Base-by-base conservation (phyloP, 2,888 invertebrate species). In the Apodemia zela region DNA sequence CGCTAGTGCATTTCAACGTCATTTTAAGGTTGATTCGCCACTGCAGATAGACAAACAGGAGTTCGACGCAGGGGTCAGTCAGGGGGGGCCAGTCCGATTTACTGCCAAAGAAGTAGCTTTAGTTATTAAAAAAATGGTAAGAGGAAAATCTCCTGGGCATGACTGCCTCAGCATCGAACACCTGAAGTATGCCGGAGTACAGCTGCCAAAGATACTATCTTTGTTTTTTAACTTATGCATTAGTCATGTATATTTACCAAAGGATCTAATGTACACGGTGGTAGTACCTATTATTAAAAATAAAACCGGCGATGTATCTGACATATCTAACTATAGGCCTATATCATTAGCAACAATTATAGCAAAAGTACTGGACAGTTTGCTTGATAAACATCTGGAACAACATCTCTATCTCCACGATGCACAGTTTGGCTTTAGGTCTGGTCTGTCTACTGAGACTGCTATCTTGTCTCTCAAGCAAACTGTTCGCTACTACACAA, bases 201-300 rank as follows among this genome's bases (percentile, higher is more conserved):
- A 18, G 2, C 21, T 21, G 21, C 51, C 51, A 11, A 17, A 3
- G 21, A 18, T 51, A 2, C 51, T 51, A 3, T 51, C 51, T 13
- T 11, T 51, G 10, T 57, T 57, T 15, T 13, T 15, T 29, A 57
- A 11, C 6, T n/a, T 54, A 1, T 54, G 54, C 15, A 25, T 69
- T 0, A n/a, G 62, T 15, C 69, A 70, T 35, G 62, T 45, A 33
- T 66, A 69, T 29, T 29, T 66, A 15, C 63, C 64, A 54, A 7
- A 54, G 15, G 63, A 65, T 35, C 17, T 66, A 5, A 63, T 67
- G 60, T 58, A 54, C n/a, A 71, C 71, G 1, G 29, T 69, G 10
- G 68, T 72, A 0, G 65, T 71, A 0, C 71, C 70, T 1, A 67
- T 69, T 10, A 57, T 70, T 3, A 71, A 71, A 63, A 71, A 70